A percentile compares a stretch with the other conserved stretches of the same genome.
Conservation (phyloP, 2,113 vertebrate genomes). For the Mesocricetus auratus region DNA sequence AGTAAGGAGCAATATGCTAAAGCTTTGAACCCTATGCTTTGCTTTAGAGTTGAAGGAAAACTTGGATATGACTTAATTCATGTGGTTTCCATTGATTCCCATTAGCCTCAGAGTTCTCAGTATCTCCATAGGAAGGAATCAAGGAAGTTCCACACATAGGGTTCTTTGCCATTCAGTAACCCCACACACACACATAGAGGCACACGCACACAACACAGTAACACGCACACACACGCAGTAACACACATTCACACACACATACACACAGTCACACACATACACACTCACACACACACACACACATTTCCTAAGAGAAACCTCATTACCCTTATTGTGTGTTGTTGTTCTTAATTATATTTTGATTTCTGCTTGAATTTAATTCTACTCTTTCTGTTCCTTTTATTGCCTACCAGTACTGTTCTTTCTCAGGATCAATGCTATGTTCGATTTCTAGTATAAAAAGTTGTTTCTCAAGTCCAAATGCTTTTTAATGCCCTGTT, state of each 20-base stretch:
- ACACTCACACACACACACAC: neutral
- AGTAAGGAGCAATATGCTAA: neutral
- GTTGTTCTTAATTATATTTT: constrained; percentile 30
- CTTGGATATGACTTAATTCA: neutral
- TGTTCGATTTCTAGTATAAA: neutral
- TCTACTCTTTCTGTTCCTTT: neutral
- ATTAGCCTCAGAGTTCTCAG: neutral
- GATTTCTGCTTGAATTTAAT: neutral
- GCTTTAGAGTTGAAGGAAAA: constrained; percentile 54
- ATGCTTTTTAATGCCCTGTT: neutral
- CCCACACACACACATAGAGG: neutral
- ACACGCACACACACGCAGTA: neutral
- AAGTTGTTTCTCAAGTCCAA: neutral
- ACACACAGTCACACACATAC: neutral
- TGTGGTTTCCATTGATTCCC: neutral
- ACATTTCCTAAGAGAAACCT: neutral
- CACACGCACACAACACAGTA: neutral
- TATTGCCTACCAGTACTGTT: neutral
- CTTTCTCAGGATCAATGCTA: neutral
- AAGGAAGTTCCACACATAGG: neutral
- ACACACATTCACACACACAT: neutral
- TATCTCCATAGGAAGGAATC: neutral
- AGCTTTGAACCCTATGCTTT: neutral
- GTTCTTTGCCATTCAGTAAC: neutral
- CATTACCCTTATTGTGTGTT: neutral